phyloP scores from a whole-genome alignment of 2,797 vertebrate species.

The Odontamblyopus lacepedii region DNA sequence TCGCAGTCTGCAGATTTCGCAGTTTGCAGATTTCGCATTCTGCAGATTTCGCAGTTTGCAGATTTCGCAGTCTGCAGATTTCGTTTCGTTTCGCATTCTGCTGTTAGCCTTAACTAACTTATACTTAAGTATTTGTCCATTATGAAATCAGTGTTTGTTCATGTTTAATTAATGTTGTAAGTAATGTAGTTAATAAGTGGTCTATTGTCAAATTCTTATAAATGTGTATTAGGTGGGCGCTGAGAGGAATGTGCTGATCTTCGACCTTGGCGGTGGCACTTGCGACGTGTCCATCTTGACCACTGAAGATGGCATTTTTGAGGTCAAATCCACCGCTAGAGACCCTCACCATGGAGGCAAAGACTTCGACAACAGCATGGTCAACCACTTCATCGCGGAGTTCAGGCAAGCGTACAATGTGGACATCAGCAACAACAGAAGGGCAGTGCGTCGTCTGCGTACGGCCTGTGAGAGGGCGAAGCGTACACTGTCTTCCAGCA shows the following conservation, averaged over 20 bases:
- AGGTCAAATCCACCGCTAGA: conserved; percentile 87
- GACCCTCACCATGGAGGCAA: conserved; percentile 87
- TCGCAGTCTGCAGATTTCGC: too few relatives aligned
- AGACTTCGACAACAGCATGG: conserved; percentile 88
- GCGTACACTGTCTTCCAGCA: conserved; percentile 83
- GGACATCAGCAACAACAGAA: conserved; percentile 87
- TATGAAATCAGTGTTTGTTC: too few relatives aligned
- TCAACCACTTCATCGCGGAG: conserved; percentile 86
- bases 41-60: too few relatives aligned
- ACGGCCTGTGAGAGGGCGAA: conserved; percentile 84
- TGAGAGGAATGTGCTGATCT: conserved; percentile 88
- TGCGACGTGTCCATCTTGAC: conserved; percentile 90
- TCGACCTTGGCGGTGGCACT: conserved; percentile 88
- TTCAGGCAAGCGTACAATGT: conserved; percentile 89
- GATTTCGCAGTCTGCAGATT: too few relatives aligned
- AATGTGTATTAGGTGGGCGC: conserved; percentile 66
- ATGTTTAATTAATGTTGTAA: too few relatives aligned
- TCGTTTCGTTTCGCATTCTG: too few relatives aligned
- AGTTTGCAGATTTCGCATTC: too few relatives aligned
- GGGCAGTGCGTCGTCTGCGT: conserved; percentile 83
- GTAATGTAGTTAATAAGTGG: too few relatives aligned
- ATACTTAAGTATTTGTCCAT: too few relatives aligned
- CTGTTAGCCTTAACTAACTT: too few relatives aligned
- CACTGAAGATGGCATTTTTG: conserved; percentile 89
- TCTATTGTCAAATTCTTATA: background rate